Evolutionary conservation across 2,113 vertebrate species (phyloP), one percentile per base, ranked within the genome.

Genomic region (Ia io): DNA sequence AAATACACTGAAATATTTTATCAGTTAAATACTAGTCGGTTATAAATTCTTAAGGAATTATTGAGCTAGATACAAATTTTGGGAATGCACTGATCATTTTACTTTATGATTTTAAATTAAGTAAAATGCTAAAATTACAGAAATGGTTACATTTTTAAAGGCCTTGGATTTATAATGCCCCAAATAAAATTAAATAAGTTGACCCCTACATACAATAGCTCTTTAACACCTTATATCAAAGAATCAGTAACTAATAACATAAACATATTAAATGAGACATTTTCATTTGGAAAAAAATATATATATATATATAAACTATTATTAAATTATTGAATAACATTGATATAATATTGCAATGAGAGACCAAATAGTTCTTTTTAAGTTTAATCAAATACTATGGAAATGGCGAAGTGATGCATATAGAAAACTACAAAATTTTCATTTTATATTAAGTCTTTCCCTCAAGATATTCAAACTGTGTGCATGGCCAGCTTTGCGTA

Each of bases 41-140:
- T 56, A 53, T 40, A 0, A 92, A 79, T 14, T 86, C 1, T 80
- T 92, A 79, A 49, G 3, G 1, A 79, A 40, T 37, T 76, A 87
- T 44, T 86, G 17, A 90, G 4, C 3, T n/a, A 92, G 7, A 82
- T 47, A 88, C 23, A 85, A 74, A 56, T 73, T 92, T 78, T 1
- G 6, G 9, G 2, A 91, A 63, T 84, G 1, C 88, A 22, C 56
- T 71, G 32, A 59, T 51, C 5, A 74, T 77, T 94, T 87, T 8
- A 69, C 4, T 65, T 44, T 74, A 87, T 93, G 40, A 80, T 77
- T 80, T 77, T 84, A 17, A 94, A 93, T 90, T 88, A 76, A 70
- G 4, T 5, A 84, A 63, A 63, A 12, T 69, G 25, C 6, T 90
- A 84, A 77, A 88, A 84, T 77, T 76, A 49, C 0, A 56, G 30